A percentile compares a stretch with the other conserved stretches of the same genome.
Conservation (phyloP, 2,797 vertebrate species). For the Myoxocephalus aenaeus region DNA sequence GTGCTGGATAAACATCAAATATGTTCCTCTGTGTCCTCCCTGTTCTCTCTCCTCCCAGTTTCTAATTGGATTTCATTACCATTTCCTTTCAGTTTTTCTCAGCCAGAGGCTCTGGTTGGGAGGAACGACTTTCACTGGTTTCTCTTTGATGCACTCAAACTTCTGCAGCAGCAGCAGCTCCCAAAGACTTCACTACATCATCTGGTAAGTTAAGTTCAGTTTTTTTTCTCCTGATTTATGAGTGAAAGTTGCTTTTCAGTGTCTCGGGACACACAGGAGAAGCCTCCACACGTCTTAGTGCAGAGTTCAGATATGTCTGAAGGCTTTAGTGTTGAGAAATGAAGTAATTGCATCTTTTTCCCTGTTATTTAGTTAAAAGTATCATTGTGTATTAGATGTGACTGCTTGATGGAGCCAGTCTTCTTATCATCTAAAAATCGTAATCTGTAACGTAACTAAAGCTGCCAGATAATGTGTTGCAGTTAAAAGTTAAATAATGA, state of each 20-base stretch:
- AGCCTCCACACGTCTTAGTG: not conserved
- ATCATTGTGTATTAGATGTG: not conserved
- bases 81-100: conserved; percentile 77
- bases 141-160: conserved; percentile 23
- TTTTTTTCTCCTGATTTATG: conserved; percentile 9
- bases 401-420: too few relatives aligned
- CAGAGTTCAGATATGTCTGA: not conserved
- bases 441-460: not conserved
- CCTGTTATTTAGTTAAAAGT: not conserved
- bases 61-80: conserved; percentile 81
- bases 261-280: conserved; percentile 4
- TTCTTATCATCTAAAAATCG: not conserved
- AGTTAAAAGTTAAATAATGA: not conserved
- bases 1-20: conserved; percentile 69
- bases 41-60: conserved; percentile 49
- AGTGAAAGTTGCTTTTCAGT: conserved; percentile 3
- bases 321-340: not conserved
- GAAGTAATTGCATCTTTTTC: not conserved
- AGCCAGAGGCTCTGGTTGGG: conserved; percentile 57
- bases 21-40: conserved; percentile 57
- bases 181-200: conserved; percentile 29
- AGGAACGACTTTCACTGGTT: conserved; percentile 48
- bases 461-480: not conserved
- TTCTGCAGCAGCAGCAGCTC: conserved; percentile 24
- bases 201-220: conserved; percentile 57